Base-by-base conservation (phyloP, 1,140 invertebrate species). In the Drosophila takahashii region DNA sequence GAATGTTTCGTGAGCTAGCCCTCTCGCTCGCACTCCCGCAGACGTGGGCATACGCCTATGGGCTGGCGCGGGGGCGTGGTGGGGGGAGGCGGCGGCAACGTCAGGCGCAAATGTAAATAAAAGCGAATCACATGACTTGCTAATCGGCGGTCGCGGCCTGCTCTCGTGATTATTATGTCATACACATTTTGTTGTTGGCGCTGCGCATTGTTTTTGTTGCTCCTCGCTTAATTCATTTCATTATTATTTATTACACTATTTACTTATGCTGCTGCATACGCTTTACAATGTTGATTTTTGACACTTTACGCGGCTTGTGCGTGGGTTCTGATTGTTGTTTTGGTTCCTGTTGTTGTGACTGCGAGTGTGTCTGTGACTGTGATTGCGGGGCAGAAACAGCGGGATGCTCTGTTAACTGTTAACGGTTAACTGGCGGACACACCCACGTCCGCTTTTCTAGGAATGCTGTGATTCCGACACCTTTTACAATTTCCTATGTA, bases 81-180 rank as follows among this genome's bases (percentile, higher is more conserved):
- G 64, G 32, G 18, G 45, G 26, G 22, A 29, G 56, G 59, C 54
- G 58, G 65, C 57, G 53, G 73, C 67, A 54, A 72, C 62, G 79
- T 79, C 62, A 81, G 83, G 84, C 85, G 76, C 70, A 86, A 91
- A 84, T 91, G 90, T 91, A 91, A 91, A 91, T 91, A 90, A 91
- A 91, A 91, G 76, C 90, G 83, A 91, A 91, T 91, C 90, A 91
- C 90, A 91, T 91, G 90, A 91, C 90, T 91, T 90, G 90, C 90
- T 91, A 91, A 91, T 91, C 90, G 90, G 87, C 84, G 85, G 79
- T 85, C 77, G 86, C 66, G 77, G 84, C 66, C 81, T 87, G 81
- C 90, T 91, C 90, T 90, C 90, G 90, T 91, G 90, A 91, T 91
- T 91, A 91, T 91, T 91, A 91, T 91, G 90, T 91, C 90, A 91